Conservation (phyloP, 1,140 invertebrate genomes). For the Plutomurus gul region DNA sequence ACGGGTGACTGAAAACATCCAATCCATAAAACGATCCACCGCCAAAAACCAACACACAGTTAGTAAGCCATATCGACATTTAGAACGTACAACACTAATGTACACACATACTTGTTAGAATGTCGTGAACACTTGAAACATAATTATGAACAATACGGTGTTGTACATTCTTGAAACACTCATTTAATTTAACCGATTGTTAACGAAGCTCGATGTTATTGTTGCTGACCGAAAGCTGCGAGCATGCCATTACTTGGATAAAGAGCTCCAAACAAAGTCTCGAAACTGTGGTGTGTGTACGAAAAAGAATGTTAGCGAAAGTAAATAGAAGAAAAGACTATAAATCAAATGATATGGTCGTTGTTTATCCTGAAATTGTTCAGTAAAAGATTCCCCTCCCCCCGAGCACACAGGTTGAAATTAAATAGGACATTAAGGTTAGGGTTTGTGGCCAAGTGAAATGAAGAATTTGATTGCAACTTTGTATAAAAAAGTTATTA, state of each 20-base stretch:
- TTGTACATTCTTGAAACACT: no score
- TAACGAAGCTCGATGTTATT: conserved; percentile 7
- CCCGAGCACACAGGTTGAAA: background rate
- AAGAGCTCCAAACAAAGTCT: background rate
- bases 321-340: background rate
- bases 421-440: background rate
- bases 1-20: background rate
- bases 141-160: no score
- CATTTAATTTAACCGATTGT: no score
- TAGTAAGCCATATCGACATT: background rate
- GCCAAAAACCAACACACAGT: background rate
- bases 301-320: conserved; percentile 16
- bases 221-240: background rate
- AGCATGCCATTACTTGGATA: background rate
- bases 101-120: conserved; percentile 4
- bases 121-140: no score
- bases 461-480: conserved; percentile 24
- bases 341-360: background rate
- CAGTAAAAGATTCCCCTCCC: background rate
- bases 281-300: background rate
- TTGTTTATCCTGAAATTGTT: background rate
- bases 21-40: background rate
- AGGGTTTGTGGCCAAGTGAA: conserved; percentile 8
- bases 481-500: no score
- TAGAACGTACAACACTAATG: background rate